Evolutionary conservation across 2,113 vertebrate genomes (phyloP), one percentile per base, ranked within the genome.

Genomic region (Gymnocephalus cernua): DNA sequence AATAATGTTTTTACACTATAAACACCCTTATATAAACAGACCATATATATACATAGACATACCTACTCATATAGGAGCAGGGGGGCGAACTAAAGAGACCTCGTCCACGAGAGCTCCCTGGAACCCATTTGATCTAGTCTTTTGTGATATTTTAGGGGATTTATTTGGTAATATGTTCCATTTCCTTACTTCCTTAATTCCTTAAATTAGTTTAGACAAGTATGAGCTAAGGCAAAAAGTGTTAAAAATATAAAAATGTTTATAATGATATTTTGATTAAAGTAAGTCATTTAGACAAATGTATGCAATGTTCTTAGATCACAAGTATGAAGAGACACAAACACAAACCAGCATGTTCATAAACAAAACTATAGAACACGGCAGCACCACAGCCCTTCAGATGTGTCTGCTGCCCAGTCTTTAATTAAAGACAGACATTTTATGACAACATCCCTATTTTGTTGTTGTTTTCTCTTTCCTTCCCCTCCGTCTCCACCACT

Each of bases 341-440:
- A 27, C 62, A 48, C 11, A 48, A 18, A 45, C 48, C 29, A 47
- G 38, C 47, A 6, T 13, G 54, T 8, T 13, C 23, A 18, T 14
- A 6, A 61, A 66, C 56, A 54, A 47, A 80, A 58, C 23, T 63
- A 21, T 29, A 38, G 3, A 4, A 44, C 15, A 44, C 11, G 15
- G 38, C 14, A 23, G 29, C 29, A 32, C 44, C 63, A 65, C 74
- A 61, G 50, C 21, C 61, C 23, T n/a, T 32, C 50, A 47, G 47
- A 83, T 65, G 61, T 51, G 48, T 38, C 75, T 54, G 50, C 56
- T 51, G 38, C 75, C 58, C 62, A 45, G 47, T 67, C 47, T 77
- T 78, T 87, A 85, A 91, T 91, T 84, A 83, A 83, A 89, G 66
- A 68, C 80, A 73, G 77, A 79, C 9, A n/a, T 57, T 86, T 87